Conservation (phyloP, 2,113 vertebrate species). For the Datnioides undecimradiatus region DNA sequence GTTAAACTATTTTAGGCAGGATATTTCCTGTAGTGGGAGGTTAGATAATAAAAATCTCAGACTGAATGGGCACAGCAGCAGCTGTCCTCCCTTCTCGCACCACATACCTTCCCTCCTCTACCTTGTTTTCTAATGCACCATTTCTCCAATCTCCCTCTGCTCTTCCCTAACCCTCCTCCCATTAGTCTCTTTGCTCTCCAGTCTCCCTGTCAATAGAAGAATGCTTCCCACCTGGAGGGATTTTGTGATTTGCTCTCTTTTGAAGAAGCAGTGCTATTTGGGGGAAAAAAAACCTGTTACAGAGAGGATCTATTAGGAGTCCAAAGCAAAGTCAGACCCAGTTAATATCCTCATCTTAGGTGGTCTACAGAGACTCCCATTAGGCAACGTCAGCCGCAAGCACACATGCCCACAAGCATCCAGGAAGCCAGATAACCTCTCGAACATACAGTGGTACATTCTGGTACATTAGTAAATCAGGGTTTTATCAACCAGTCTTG, state of each 20-base stretch:
- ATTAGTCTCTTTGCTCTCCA: conserved; percentile 7
- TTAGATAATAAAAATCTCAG: conserved; percentile 17
- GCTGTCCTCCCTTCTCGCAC: not conserved
- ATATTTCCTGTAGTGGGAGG: conserved; percentile 11
- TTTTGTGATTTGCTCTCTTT: conserved; percentile 37
- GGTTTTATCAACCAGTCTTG: not conserved
- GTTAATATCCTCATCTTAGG: conserved; percentile 29
- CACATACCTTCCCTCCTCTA: not conserved
- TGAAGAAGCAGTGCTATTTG: conserved; percentile 18
- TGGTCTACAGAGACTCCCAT: conserved; percentile 25
- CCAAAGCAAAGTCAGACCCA: conserved; percentile 16
- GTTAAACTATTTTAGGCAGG: conserved; percentile 19
- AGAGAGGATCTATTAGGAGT: conserved; percentile 7
- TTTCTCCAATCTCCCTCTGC: not conserved
- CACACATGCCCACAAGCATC: not conserved
- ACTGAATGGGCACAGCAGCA: conserved; percentile 11
- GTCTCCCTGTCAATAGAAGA: conserved; percentile 1
- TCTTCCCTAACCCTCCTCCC: not conserved
- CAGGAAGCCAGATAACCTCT: not conserved
- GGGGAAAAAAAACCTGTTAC: not conserved
- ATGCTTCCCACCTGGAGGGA: conserved; percentile 21
- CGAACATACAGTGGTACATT: not conserved
- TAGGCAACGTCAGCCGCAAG: not conserved
- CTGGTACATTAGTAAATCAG: not conserved
- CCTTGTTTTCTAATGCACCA: conserved; percentile 1